These are phyloP conservation scores for Acrobasis suavella DNA, from an alignment of 2,888 invertebrate genomes.

Conservation along the genomic window DNA sequence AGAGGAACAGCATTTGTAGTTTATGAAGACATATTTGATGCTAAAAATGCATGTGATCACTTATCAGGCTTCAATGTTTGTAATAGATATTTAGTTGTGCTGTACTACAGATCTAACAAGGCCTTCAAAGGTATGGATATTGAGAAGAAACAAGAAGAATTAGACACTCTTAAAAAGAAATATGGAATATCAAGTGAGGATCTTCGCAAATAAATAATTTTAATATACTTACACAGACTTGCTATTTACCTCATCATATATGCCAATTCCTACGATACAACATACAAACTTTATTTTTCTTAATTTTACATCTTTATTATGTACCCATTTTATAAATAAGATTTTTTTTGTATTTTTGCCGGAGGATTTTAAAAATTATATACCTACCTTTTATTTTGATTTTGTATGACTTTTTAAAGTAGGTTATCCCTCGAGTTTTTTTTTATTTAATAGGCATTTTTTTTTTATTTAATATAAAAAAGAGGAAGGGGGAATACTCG, in stretches of 20 bases:
- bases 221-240: not conserved
- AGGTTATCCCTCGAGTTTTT: too few relatives aligned
- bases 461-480: too few relatives aligned
- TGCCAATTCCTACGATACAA: too few relatives aligned
- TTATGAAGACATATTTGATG: constrained; percentile 99
- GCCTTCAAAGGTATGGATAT: constrained; percentile 97
- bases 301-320: too few relatives aligned
- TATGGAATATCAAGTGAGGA: constrained; percentile 89
- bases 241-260: not conserved
- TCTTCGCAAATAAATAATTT: constrained; percentile 64
- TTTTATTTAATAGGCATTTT: too few relatives aligned
- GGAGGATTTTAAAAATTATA: too few relatives aligned
- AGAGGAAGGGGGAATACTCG: too few relatives aligned
- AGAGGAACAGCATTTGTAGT: constrained; percentile 99
- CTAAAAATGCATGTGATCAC: constrained; percentile 99
- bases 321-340: too few relatives aligned
- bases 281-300: too few relatives aligned
- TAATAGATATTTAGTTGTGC: constrained; percentile 98
- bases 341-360: too few relatives aligned
- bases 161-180: constrained; percentile 97
- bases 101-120: constrained; percentile 98
- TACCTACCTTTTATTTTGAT: too few relatives aligned
- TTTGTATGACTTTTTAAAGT: too few relatives aligned
- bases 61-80: constrained; percentile 99
- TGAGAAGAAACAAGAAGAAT: constrained; percentile 97